A percentile compares a stretch with the other conserved stretches of the same genome.
These are phyloP conservation scores for Ceyx margarethae DNA, from an alignment of 2,113 vertebrate species.

Conservation along the genomic window DNA sequence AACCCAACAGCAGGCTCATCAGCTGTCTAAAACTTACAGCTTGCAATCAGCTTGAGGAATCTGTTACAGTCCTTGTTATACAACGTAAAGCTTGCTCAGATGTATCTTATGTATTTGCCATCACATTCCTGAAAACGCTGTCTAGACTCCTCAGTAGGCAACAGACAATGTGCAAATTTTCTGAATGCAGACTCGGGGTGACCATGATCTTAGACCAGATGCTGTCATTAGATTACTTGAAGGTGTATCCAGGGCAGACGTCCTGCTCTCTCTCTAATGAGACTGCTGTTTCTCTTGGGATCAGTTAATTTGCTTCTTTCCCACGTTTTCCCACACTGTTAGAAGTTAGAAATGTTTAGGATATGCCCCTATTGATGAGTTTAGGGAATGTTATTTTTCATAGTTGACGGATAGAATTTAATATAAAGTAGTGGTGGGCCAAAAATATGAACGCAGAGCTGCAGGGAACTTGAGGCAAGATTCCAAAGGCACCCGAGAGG, in stretches of 20 bases:
- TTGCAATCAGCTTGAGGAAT: background rate
- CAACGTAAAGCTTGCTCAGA: background rate
- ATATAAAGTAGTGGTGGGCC: background rate
- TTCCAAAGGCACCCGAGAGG: background rate
- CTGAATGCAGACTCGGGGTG: background rate
- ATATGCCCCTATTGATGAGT: background rate
- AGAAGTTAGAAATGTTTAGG: background rate
- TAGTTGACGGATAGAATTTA: background rate
- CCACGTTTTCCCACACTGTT: background rate
- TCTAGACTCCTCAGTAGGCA: background rate
- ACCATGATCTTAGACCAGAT: background rate
- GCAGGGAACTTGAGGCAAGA: background rate
- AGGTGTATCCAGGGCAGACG: background rate
- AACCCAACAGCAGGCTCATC: background rate
- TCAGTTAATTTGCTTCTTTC: background rate
- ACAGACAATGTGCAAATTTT: rapidly evolving
- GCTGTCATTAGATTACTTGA: background rate
- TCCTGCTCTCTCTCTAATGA: background rate
- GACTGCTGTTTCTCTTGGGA: background rate
- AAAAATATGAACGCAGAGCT: background rate
- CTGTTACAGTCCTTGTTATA: background rate
- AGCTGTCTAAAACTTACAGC: background rate
- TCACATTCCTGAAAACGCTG: background rate
- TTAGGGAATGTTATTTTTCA: background rate
- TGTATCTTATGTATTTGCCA: rapidly evolving